Percentiles rank a stretch among this genome's conserved stretches.
phyloP scores from a whole-genome alignment of 2,113 vertebrate species.

The Chrysochloris asiatica region DNA sequence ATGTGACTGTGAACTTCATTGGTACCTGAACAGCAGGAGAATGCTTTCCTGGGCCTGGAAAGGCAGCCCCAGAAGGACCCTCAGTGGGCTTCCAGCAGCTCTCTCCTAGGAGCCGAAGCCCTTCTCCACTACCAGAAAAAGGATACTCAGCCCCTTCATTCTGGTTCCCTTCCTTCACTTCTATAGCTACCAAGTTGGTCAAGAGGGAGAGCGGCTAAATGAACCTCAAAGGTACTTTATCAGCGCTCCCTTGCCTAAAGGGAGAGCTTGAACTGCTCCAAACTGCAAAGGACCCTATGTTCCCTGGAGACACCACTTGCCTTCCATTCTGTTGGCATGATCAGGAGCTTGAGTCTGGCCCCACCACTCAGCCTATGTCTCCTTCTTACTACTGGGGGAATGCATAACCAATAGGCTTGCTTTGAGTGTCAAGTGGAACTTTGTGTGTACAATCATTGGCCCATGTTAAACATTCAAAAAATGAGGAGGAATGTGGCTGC shows the following conservation, averaged over 20 bases:
- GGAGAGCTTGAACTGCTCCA: too few species aligned
- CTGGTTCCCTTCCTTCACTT: background rate
- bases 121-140: too few species aligned
- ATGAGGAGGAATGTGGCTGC: too few species aligned
- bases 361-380: too few species aligned
- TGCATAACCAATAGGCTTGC: too few species aligned
- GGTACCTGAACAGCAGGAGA: rapidly evolving
- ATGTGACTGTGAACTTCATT: background rate
- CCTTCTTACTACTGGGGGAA: too few species aligned
- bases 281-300: rapidly evolving
- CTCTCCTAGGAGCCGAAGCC: background rate
- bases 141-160: background rate
- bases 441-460: too few species aligned
- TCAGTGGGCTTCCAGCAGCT: background rate
- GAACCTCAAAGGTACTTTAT: background rate
- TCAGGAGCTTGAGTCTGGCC: too few species aligned
- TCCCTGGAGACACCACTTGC: rapidly evolving
- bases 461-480: too few species aligned
- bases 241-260: rapidly evolving
- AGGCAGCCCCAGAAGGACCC: background rate
- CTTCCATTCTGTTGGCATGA: too few species aligned
- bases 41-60: background rate
- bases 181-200: rapidly evolving
- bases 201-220: background rate
- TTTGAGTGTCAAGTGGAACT: too few species aligned